phyloP scores from a whole-genome alignment of 1,140 invertebrate species.

The Neodiprion lecontei region DNA sequence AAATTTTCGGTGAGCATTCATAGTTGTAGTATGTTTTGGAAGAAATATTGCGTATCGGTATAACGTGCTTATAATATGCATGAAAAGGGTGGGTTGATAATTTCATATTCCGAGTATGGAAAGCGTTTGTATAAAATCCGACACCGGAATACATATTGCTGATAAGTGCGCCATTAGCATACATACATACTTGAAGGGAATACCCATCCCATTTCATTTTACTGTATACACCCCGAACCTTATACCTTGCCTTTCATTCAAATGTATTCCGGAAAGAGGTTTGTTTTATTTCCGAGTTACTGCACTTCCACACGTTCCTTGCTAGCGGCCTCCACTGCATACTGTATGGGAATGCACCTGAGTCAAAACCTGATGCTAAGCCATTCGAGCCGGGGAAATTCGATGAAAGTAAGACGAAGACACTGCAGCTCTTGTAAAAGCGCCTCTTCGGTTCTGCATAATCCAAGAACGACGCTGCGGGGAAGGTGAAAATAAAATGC shows the following conservation, averaged over 20 bases:
- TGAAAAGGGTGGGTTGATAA: not conserved
- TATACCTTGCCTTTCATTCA: constrained; percentile 37
- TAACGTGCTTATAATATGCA: too few species aligned
- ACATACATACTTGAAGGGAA: constrained; percentile 27
- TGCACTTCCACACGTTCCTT: constrained; percentile 6
- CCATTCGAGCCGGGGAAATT: not conserved
- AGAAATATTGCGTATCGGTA: too few species aligned
- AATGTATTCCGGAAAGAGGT: constrained; percentile 37
- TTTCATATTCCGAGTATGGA: not conserved
- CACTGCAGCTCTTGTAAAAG: not conserved
- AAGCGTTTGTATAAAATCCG: not conserved
- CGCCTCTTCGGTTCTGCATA: constrained; percentile 1
- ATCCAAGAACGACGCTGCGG: not conserved
- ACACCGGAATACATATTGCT: constrained; percentile 7
- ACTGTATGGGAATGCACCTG: not conserved
- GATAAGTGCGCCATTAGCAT: constrained; percentile 28
- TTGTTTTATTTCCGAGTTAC: constrained; percentile 20
- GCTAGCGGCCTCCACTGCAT: not conserved
- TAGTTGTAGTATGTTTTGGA: too few species aligned
- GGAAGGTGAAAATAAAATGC: too few species aligned
- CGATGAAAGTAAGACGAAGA: not conserved
- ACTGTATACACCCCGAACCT: not conserved
- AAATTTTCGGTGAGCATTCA: too few species aligned
- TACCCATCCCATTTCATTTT: not conserved
- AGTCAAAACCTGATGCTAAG: too few species aligned